phyloP scores from a whole-genome alignment of 2,797 vertebrate genomes.

The Catharus ustulatus region DNA sequence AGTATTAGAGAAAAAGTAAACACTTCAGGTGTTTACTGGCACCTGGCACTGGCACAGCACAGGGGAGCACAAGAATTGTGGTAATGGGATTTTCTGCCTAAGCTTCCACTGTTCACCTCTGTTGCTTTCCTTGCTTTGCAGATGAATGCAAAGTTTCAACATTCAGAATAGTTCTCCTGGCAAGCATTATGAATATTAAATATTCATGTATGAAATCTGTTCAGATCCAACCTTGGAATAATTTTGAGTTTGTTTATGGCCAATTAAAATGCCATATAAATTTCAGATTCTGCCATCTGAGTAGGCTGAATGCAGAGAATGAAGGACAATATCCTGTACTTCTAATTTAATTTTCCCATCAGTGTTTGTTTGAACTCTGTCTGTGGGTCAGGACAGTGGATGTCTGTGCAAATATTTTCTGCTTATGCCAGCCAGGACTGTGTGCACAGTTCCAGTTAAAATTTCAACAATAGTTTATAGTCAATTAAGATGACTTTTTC shows the following conservation, averaged over 20 bases:
- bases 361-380: constrained; percentile 62
- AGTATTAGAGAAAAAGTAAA: neutral
- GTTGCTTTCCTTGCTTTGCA: neutral
- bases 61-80: neutral
- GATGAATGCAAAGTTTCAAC: neutral
- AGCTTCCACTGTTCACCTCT: neutral
- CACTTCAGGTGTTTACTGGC: neutral
- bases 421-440: neutral
- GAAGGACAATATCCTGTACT: constrained; percentile 65
- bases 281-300: constrained; percentile 55
- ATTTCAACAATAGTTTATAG: neutral
- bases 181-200: neutral
- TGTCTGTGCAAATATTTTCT: constrained; percentile 52
- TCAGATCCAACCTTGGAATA: constrained; percentile 11
- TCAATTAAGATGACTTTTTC: neutral
- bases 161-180: neutral
- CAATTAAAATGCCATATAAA: constrained; percentile 58
- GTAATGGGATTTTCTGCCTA: neutral
- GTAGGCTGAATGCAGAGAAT: constrained; percentile 62
- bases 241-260: constrained; percentile 32
- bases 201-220: constrained; percentile 22
- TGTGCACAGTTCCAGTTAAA: constrained; percentile 16
- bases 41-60: neutral
- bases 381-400: constrained; percentile 49
- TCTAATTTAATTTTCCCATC: constrained; percentile 61